phyloP scores from a whole-genome alignment of 2,113 vertebrate species.

The Haliaeetus leucogaster region DNA sequence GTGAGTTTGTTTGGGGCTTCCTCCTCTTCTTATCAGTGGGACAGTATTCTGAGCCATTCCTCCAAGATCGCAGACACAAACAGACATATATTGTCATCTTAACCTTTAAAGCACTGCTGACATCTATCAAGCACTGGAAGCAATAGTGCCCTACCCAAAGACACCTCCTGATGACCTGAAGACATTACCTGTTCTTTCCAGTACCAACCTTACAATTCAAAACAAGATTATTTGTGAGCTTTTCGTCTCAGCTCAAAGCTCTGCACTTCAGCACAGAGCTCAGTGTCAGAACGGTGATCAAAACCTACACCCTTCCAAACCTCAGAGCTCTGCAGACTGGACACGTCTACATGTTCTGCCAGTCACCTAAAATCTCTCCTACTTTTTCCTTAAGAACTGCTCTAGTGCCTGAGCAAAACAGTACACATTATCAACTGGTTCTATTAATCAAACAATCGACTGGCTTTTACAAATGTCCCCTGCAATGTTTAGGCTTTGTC shows the following conservation, averaged over 20 bases:
- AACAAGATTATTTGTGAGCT: neutral
- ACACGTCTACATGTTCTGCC: neutral
- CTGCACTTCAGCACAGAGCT: neutral
- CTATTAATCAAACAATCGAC: neutral
- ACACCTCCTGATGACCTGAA: neutral
- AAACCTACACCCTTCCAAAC: neutral
- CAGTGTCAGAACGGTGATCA: neutral
- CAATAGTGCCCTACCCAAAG: neutral
- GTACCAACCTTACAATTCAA: neutral
- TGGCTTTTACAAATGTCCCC: neutral
- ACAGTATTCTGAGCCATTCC: neutral
- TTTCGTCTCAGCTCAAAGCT: neutral
- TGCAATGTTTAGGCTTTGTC: neutral
- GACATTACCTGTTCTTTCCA: neutral
- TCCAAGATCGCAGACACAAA: neutral
- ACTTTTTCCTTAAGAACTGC: neutral
- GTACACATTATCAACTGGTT: rapidly evolving
- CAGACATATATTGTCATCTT: neutral
- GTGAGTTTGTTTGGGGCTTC: neutral
- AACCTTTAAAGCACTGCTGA: neutral
- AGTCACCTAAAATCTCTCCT: neutral
- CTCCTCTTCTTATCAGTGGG: neutral
- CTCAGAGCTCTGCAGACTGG: neutral
- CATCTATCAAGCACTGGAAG: neutral
- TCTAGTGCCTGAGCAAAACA: neutral